phyloP scores from a whole-genome alignment of 2,113 vertebrate genomes.

The Oreocharis arfaki region DNA sequence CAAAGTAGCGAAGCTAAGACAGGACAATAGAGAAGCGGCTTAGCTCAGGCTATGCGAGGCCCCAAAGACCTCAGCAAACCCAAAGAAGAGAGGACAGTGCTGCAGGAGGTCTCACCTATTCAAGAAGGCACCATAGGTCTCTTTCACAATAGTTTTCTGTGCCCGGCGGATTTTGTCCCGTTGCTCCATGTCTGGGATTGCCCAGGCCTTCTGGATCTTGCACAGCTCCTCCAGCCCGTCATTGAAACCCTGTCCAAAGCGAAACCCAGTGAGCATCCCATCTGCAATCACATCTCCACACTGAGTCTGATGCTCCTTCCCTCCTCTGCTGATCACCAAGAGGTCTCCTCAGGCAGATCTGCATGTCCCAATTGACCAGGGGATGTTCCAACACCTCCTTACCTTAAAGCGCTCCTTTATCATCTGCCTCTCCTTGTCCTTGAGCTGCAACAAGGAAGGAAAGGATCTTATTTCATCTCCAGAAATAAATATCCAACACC shows the following conservation, averaged over 20 bases:
- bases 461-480: neutral
- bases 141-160: slow-evolving; percentile 88
- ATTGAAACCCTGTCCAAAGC: slow-evolving; percentile 86
- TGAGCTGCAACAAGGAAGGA: slow-evolving; percentile 77
- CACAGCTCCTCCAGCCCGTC: slow-evolving; percentile 94
- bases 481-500: neutral
- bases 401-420: slow-evolving; percentile 99
- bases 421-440: slow-evolving; percentile 95
- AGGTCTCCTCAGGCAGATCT: neutral
- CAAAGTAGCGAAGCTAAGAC: neutral
- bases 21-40: neutral
- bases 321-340: neutral
- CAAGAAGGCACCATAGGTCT: slow-evolving; percentile 85
- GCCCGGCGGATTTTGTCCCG: slow-evolving; percentile 86
- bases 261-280: neutral
- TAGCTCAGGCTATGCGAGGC: neutral
- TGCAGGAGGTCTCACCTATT: slow-evolving; percentile 76
- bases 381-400: neutral
- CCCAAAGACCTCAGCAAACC: neutral
- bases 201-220: slow-evolving; percentile 97
- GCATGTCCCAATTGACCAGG: neutral
- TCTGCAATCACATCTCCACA: neutral
- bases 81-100: neutral
- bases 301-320: neutral
- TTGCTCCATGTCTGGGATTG: slow-evolving; percentile 91